These are phyloP conservation scores for Microtus californicus DNA, from an alignment of 2,797 vertebrate genomes.

Conservation along the genomic window DNA sequence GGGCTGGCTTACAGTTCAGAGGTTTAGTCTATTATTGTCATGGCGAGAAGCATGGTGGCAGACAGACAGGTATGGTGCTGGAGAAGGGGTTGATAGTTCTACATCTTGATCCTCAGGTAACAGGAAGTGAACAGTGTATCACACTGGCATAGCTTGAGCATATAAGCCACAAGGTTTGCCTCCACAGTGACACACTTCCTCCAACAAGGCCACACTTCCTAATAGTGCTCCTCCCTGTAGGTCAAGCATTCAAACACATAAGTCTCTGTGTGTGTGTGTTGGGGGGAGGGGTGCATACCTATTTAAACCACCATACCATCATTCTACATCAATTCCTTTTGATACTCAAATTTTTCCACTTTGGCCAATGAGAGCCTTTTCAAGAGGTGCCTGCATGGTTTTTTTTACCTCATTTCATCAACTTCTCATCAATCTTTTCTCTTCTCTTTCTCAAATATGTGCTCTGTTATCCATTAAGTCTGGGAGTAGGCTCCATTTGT, in stretches of 20 bases:
- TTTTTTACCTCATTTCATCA: not conserved
- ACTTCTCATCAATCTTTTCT: not conserved
- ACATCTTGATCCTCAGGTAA: not conserved
- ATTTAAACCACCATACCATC: not conserved
- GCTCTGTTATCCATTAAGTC: conserved; percentile 34
- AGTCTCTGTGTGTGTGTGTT: not conserved
- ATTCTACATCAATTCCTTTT: not conserved
- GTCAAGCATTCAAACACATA: not conserved
- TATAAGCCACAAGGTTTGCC: not conserved
- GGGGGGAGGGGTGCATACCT: not conserved
- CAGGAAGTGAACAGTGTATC: not conserved
- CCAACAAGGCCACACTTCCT: not conserved
- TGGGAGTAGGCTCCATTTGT: conserved; percentile 15
- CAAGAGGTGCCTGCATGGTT: not conserved
- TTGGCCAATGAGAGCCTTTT: conserved; percentile 7
- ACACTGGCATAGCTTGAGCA: not conserved
- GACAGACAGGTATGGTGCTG: not conserved
- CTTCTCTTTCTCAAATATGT: not conserved
- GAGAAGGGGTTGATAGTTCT: not conserved
- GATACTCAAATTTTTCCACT: not conserved
- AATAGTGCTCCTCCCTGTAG: not conserved
- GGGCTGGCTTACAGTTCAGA: not conserved
- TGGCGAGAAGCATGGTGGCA: not conserved
- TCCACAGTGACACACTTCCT: not conserved
- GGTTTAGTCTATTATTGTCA: not conserved